Evolutionary conservation across 2,113 vertebrate genomes (phyloP).

Genomic region (Emydura subglobosa): DNA sequence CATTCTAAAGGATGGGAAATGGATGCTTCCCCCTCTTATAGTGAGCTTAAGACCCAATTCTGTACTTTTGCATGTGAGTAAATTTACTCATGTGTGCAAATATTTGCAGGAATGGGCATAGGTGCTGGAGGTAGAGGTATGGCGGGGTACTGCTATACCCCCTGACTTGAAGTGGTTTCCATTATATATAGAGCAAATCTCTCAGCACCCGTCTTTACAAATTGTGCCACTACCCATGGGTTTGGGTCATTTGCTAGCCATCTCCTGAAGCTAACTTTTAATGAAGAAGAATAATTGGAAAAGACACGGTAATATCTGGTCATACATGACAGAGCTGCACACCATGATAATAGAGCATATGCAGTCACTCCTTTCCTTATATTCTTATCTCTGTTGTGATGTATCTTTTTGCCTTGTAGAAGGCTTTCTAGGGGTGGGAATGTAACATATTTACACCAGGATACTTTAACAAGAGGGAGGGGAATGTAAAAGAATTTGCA

Average conservation of each 20-base stretch:
- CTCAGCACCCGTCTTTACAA: too few species aligned
- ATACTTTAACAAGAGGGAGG: conserved; percentile 32
- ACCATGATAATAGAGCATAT: not conserved
- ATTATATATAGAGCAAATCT: too few species aligned
- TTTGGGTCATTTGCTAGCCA: not conserved
- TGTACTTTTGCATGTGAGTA: too few species aligned
- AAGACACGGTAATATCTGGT: not conserved
- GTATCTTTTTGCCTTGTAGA: conserved; percentile 35
- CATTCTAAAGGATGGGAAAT: too few species aligned
- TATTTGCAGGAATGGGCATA: too few species aligned
- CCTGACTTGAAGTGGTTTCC: too few species aligned
- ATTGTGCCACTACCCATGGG: too few species aligned
- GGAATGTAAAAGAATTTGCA: conserved; percentile 35
- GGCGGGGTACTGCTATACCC: too few species aligned
- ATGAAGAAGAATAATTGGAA: not conserved
- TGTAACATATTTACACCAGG: conserved; percentile 40
- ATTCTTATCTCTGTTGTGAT: conserved; percentile 25
- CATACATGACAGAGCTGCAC: conserved; percentile 25
- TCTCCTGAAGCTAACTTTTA: not conserved
- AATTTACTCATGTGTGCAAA: too few species aligned
- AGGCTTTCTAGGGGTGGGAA: conserved; percentile 12
- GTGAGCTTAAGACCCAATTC: too few species aligned
- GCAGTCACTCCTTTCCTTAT: not conserved
- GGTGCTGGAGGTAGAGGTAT: too few species aligned
- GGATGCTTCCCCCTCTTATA: too few species aligned